Conservation (phyloP, 2,888 invertebrate genomes). For the Aspidiotus rigidus region DNA sequence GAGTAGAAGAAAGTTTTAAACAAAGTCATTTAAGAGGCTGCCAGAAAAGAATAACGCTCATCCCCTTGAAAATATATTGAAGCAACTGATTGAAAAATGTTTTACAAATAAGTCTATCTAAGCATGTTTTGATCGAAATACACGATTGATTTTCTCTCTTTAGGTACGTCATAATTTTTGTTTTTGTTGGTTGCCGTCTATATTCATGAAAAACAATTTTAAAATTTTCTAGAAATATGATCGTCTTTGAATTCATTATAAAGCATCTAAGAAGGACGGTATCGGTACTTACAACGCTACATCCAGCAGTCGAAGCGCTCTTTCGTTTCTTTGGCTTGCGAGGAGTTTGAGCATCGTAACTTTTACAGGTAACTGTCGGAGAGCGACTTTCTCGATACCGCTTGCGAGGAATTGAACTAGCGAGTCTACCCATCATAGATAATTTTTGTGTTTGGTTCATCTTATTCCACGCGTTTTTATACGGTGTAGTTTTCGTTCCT, state of each 20-base stretch:
- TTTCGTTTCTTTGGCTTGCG: slow-evolving; percentile 36
- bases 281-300: slow-evolving; percentile 34
- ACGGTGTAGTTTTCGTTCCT: slow-evolving; percentile 8
- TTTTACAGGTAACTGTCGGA: slow-evolving; percentile 17
- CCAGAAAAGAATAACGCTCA: too few relatives aligned
- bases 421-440: slow-evolving; percentile 16
- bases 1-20: too few relatives aligned
- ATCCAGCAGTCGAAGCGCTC: slow-evolving; percentile 35
- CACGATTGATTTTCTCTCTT: too few relatives aligned
- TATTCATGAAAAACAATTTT: not conserved
- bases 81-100: too few relatives aligned
- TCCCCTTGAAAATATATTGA: too few relatives aligned
- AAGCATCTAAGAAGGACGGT: not conserved
- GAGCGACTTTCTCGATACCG: slow-evolving; percentile 27
- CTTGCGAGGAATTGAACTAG: slow-evolving; percentile 25
- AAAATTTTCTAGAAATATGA: not conserved
- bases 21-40: too few relatives aligned
- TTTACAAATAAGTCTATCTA: too few relatives aligned
- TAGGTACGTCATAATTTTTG: too few relatives aligned
- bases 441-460: slow-evolving; percentile 28
- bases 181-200: too few relatives aligned
- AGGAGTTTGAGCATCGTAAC: slow-evolving; percentile 8
- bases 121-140: too few relatives aligned
- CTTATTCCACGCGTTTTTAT: slow-evolving; percentile 27
- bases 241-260: not conserved